Percentiles rank a stretch among this genome's conserved stretches.
Conservation (phyloP, 2,888 invertebrate species). For the Pseudoips prasinana region DNA sequence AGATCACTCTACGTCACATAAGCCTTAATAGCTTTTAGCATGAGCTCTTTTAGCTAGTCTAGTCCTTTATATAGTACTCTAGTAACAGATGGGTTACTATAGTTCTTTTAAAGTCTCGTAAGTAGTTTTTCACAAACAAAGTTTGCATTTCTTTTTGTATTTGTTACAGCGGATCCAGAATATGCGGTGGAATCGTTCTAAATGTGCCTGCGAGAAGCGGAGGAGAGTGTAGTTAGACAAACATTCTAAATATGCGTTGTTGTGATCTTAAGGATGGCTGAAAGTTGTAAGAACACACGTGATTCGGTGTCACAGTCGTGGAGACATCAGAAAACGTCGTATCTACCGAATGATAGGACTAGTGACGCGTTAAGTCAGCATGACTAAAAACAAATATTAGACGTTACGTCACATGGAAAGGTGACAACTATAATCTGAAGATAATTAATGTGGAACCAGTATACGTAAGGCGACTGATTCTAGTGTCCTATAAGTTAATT, state of each 20-base stretch:
- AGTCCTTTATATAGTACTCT: no score
- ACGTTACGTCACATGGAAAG: slow-evolving; percentile 16
- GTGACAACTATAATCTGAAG: slow-evolving; percentile 2
- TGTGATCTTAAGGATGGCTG: no score
- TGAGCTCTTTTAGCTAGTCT: no score
- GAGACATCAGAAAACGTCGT: no score
- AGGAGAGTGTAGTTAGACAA: slow-evolving; percentile 21
- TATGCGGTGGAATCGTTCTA: slow-evolving; percentile 76
- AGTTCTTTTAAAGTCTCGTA: no score
- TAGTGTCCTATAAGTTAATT: slow-evolving; percentile 43
- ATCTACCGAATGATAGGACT: background rate
- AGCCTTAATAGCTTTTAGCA: no score
- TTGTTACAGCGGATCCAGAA: slow-evolving; percentile 73
- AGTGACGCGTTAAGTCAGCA: slow-evolving; percentile 15
- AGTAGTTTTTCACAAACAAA: no score
- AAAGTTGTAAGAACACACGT: no score
- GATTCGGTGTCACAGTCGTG: no score
- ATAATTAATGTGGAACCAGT: slow-evolving; percentile 9
- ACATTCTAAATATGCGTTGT: no score
- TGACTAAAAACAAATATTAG: slow-evolving; percentile 27
- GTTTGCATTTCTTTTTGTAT: slow-evolving; percentile 39
- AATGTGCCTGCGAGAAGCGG: slow-evolving; percentile 61
- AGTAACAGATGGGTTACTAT: no score
- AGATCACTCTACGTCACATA: no score
- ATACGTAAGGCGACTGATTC: slow-evolving; percentile 45